A percentile compares a stretch with the other conserved stretches of the same genome.
Evolutionary conservation across 1,140 invertebrate species (phyloP).

Genomic region (Maniola jurtina): DNA sequence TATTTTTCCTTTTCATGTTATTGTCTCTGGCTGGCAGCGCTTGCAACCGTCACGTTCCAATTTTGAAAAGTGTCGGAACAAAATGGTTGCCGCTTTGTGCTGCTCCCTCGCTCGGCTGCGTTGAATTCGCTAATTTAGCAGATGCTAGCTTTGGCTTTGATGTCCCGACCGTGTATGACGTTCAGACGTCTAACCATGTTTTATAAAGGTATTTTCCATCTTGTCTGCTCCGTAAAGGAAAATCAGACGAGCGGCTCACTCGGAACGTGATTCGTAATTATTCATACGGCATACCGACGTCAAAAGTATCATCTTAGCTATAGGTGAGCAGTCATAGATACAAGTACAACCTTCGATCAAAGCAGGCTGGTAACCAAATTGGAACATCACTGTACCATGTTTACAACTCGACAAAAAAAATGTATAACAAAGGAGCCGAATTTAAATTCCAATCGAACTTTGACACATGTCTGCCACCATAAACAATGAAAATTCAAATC

Average conservation of each 20-base stretch:
- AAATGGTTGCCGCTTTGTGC: constrained; percentile 75
- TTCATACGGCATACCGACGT: constrained; percentile 70
- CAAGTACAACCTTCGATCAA: constrained; percentile 51
- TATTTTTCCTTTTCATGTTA: constrained; percentile 78
- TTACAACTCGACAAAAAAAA: constrained; percentile 75
- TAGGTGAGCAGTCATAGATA: constrained; percentile 67
- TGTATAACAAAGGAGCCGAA: constrained; percentile 76
- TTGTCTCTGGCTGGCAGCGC: constrained; percentile 74
- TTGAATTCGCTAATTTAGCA: constrained; percentile 72
- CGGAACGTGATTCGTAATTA: constrained; percentile 71
- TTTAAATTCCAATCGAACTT: constrained; percentile 79
- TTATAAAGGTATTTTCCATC: constrained; percentile 18
- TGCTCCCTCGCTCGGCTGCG: constrained; percentile 52
- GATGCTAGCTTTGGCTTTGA: constrained; percentile 66
- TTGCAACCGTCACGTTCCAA: constrained; percentile 78
- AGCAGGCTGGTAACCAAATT: constrained; percentile 67
- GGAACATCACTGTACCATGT: constrained; percentile 73
- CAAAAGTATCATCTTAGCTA: constrained; percentile 63
- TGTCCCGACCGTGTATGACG: constrained; percentile 45
- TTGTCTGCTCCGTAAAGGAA: background rate
- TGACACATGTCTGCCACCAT: constrained; percentile 79
- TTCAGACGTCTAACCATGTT: constrained; percentile 40
- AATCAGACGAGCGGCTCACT: constrained; percentile 23
- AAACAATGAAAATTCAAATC: constrained; percentile 79
- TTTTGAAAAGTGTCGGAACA: constrained; percentile 79